These are phyloP conservation scores for Heliconius himera DNA, from an alignment of 1,140 invertebrate genomes.

Conservation along the genomic window DNA sequence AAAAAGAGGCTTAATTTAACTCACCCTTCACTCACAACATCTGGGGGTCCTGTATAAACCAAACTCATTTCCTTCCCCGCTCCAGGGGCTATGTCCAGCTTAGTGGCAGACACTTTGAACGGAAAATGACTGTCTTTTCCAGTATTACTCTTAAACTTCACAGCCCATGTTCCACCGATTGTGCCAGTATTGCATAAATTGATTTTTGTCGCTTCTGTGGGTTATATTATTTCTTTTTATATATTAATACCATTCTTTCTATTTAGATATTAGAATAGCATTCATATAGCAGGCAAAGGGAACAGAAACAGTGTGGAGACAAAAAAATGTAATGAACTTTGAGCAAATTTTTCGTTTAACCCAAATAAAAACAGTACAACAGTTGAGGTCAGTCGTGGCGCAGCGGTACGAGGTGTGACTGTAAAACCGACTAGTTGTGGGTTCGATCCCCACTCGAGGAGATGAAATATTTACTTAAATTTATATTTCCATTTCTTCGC, in stretches of 20 bases:
- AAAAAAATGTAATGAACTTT: too few species aligned
- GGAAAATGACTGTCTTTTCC: constrained; percentile 47
- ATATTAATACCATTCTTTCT: too few species aligned
- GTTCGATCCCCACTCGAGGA: too few species aligned
- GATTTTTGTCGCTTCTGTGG: constrained; percentile 57
- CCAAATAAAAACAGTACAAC: background rate
- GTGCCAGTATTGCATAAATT: constrained; percentile 57
- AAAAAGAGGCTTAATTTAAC: constrained; percentile 1
- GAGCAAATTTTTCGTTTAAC: background rate
- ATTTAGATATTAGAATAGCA: too few species aligned
- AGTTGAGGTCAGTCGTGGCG: too few species aligned
- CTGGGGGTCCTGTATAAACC: constrained; percentile 56
- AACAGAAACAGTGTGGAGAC: too few species aligned
- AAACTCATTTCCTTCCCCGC: constrained; percentile 46
- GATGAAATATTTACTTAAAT: too few species aligned
- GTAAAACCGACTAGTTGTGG: too few species aligned
- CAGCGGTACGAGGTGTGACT: too few species aligned
- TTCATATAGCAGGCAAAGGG: too few species aligned
- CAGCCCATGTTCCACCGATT: constrained; percentile 56
- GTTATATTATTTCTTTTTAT: background rate
- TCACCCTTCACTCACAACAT: constrained; percentile 57
- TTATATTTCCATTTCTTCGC: too few species aligned
- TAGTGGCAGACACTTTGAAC: constrained; percentile 56
- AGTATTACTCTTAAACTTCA: constrained; percentile 49
- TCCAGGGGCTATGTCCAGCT: constrained; percentile 56